Evolutionary conservation across 2,797 vertebrate genomes (phyloP).

Genomic region (Smutsia temminckii): DNA sequence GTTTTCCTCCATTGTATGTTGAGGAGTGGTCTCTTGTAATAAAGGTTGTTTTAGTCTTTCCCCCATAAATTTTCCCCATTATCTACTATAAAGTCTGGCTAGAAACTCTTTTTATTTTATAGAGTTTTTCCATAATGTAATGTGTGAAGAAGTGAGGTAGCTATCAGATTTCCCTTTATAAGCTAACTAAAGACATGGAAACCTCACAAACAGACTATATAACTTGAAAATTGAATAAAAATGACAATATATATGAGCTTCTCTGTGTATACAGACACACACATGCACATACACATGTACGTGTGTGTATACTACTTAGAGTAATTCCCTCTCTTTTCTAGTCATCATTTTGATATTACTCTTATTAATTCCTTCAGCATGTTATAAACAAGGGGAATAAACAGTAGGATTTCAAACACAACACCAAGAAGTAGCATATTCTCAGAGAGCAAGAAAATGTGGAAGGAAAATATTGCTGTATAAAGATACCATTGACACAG

Average conservation of each 20-base stretch:
- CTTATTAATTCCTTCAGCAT: not conserved
- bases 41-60: conserved; percentile 32
- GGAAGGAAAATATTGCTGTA: not conserved
- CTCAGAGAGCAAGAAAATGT: not conserved
- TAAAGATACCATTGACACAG: not conserved
- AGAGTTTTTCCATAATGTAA: conserved; percentile 16
- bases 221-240: conserved; percentile 32
- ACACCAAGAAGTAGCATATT: not conserved
- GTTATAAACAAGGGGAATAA: not conserved
- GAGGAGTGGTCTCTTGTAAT: conserved; percentile 1
- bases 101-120: not conserved
- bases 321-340: not conserved
- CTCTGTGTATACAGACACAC: not conserved
- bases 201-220: not conserved
- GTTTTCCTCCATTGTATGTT: not conserved
- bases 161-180: conserved; percentile 48
- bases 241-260: not conserved
- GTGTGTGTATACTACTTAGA: not conserved
- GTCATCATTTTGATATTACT: not conserved
- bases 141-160: not conserved
- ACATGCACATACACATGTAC: not conserved
- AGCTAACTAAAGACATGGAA: conserved; percentile 17
- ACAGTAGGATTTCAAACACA: conserved; percentile 27
- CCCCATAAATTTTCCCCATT: not conserved
- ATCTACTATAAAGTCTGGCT: conserved; percentile 3